A percentile compares a stretch with the other conserved stretches of the same genome.
Evolutionary conservation across 2,888 invertebrate genomes (phyloP).

Genomic region (Pollenia labialis): DNA sequence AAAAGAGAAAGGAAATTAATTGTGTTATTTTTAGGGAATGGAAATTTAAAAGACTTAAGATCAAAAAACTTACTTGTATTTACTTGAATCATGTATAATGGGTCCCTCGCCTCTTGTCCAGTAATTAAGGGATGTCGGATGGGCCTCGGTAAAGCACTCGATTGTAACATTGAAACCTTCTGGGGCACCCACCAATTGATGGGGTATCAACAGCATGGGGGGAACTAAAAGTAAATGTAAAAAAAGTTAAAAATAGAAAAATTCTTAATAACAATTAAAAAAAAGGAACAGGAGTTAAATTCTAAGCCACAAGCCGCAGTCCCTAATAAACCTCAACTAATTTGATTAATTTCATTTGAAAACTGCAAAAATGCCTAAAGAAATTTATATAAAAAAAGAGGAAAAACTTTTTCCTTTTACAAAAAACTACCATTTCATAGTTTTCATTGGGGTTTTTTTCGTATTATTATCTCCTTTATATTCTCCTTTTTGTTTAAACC

Average conservation of each 20-base stretch:
- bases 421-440: not conserved
- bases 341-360: conserved; percentile 46
- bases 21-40: no score
- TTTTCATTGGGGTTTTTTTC: not conserved
- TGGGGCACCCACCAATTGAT: conserved; percentile 94
- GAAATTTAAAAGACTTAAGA: not conserved
- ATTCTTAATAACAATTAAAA: not conserved
- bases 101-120: conserved; percentile 95
- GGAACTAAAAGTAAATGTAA: conserved; percentile 88
- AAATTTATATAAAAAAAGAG: not conserved
- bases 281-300: conserved; percentile 2
- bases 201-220: conserved; percentile 95
- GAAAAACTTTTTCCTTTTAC: not conserved
- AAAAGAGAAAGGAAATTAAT: not conserved
- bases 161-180: conserved; percentile 92
- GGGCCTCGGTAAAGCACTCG: conserved; percentile 96
- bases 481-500: not conserved
- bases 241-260: not conserved
- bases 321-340: conserved; percentile 7
- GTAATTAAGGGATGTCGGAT: conserved; percentile 95
- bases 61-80: conserved; percentile 87
- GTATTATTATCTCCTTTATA: not conserved
- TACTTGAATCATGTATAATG: conserved; percentile 93
- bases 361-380: conserved; percentile 35
- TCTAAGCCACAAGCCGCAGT: not conserved